Base-by-base conservation (phyloP, 92 coral and sea anemone species). In the Pocillopora meandrina region DNA sequence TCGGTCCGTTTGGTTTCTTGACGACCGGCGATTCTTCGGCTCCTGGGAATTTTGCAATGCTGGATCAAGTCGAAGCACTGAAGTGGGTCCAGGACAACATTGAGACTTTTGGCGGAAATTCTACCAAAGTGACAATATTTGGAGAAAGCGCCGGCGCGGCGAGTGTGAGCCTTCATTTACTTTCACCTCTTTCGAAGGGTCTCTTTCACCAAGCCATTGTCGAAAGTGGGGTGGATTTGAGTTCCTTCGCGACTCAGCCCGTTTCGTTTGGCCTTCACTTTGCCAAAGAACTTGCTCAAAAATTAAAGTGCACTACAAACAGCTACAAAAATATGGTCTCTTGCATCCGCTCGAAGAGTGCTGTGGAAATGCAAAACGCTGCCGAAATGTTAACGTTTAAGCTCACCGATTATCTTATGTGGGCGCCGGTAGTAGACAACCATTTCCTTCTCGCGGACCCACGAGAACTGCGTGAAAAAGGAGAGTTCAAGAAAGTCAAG, bases 61-160 rank as follows among this genome's bases (percentile, higher is more conserved):
- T 93, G 75, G 97, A 93, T 81, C 97, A 93, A 74, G 87, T 93
- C 56, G 91, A 88, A 49, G 94, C 93, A 17, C 86, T 93, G 21
- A 91, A 86, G 77, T 93, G 94, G 97, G 85, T 91, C 58, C 77
- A 84, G 55, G 84, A 88, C 12, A 93, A 91, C 67, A 89, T 93
- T 70, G 74, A 67, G 56, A 70, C 71, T 71, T 93, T 93, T 81
- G 90, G 93, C 31, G 97, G 97, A 52, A 89, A 93, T 68, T 91
- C 94, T 18, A 73, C 64, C 35, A 75, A 82, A 31, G 94, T 93
- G 58, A 93, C 94, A 34, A 88, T 93, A 88, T 93, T 90, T 84
- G 97, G 97, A 14, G 97, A 90, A 71, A 91, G 97, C 76, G 97
- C 94, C 6, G 97, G 97, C 49, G 94, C 89, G 4, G 83, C 97